phyloP scores from a whole-genome alignment of 2,797 vertebrate genomes.

The Hafferia zeledoni region DNA sequence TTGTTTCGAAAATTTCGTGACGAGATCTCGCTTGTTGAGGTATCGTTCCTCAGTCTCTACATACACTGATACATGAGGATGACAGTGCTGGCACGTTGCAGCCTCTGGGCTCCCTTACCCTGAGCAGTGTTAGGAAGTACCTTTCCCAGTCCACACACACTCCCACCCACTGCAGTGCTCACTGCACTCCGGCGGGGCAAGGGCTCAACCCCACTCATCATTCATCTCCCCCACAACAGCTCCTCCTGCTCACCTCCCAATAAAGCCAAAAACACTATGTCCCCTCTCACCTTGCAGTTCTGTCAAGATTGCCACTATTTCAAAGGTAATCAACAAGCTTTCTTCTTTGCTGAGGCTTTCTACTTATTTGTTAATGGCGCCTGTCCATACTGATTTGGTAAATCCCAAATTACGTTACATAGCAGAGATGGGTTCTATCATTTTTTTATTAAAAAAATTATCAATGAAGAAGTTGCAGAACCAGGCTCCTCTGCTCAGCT shows the following conservation, averaged over 20 bases:
- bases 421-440: accelerated
- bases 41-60: not conserved
- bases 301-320: not conserved
- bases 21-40: accelerated
- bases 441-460: not conserved
- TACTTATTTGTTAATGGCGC: not conserved
- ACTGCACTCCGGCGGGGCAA: accelerated
- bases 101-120: not conserved
- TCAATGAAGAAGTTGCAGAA: not conserved
- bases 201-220: not conserved
- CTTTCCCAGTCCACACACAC: accelerated
- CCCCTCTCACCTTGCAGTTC: accelerated
- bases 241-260: accelerated
- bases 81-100: not conserved
- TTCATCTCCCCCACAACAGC: not conserved
- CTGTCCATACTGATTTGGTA: not conserved
- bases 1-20: not conserved
- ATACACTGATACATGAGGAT: accelerated
- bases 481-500: not conserved
- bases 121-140: not conserved
- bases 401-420: not conserved
- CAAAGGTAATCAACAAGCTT: not conserved
- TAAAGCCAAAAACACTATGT: not conserved
- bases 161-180: accelerated
- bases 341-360: not conserved